These are phyloP conservation scores for Neomorphus geoffroyi DNA, from an alignment of 2,797 vertebrate genomes.

Conservation along the genomic window DNA sequence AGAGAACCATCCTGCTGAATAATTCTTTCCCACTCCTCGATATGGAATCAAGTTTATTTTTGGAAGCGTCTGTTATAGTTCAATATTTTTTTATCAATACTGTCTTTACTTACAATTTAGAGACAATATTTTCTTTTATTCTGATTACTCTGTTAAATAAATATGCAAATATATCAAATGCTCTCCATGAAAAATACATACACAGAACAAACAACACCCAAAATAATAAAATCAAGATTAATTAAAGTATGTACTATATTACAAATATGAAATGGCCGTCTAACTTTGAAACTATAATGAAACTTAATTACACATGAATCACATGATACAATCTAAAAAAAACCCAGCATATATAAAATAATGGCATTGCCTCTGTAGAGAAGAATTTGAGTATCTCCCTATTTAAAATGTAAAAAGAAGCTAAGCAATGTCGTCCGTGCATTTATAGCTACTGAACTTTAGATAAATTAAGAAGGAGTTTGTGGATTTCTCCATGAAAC, in stretches of 20 bases:
- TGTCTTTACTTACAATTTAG: constrained; percentile 39
- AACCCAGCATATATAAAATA: constrained; percentile 18
- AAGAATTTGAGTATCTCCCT: neutral
- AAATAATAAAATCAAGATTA: constrained; percentile 23
- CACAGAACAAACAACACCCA: neutral
- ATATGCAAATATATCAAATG: constrained; percentile 65
- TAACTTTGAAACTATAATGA: constrained; percentile 36
- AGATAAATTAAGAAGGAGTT: neutral
- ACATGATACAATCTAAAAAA: neutral
- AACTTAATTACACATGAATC: neutral
- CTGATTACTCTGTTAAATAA: constrained; percentile 65
- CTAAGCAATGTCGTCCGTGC: neutral
- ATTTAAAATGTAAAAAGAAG: neutral
- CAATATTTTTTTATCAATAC: neutral
- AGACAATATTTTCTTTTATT: constrained; percentile 26
- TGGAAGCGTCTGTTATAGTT: constrained; percentile 46
- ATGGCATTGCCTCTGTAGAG: neutral
- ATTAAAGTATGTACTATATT: constrained; percentile 41
- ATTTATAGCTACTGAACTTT: neutral
- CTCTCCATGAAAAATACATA: constrained; percentile 35
- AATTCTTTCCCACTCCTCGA: neutral
- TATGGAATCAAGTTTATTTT: constrained; percentile 22
- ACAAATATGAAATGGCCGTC: constrained; percentile 10
- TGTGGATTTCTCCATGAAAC: neutral
- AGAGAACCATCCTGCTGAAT: fast-evolving